phyloP scores from a whole-genome alignment of 1,140 invertebrate genomes.

The Drosophila biarmipes region DNA sequence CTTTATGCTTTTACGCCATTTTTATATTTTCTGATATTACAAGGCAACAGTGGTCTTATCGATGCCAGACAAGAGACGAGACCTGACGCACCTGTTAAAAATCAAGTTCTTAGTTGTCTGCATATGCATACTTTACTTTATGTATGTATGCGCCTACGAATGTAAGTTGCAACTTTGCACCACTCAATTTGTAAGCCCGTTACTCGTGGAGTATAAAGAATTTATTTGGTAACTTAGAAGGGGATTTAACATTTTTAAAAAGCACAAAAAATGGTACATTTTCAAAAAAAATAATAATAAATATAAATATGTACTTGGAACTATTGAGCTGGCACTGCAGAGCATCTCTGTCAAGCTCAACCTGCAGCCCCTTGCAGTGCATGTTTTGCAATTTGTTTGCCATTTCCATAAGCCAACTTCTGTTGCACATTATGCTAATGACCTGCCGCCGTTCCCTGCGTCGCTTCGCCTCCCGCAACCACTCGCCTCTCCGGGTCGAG shows the following conservation, averaged over 20 bases:
- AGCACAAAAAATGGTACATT: too few species aligned
- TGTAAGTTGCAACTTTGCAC: conserved; percentile 1
- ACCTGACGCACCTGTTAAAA: conserved; percentile 73
- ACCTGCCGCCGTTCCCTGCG: conserved; percentile 48
- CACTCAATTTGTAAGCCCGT: not conserved
- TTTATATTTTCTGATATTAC: conserved; percentile 31
- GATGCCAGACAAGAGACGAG: conserved; percentile 46
- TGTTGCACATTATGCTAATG: conserved; percentile 80
- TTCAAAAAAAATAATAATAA: too few species aligned
- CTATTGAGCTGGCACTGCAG: not conserved
- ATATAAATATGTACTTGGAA: too few species aligned
- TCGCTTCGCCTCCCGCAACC: conserved; percentile 22
- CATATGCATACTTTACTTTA: not conserved
- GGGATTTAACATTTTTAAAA: too few species aligned
- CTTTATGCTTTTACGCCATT: conserved; percentile 5
- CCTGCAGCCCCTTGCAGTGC: conserved; percentile 51
- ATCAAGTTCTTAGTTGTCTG: conserved; percentile 70
- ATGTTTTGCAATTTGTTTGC: conserved; percentile 71
- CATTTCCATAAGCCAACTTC: conserved; percentile 71
- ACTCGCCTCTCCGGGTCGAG: conserved; percentile 43
- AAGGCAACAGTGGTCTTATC: conserved; percentile 41
- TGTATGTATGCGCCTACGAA: not conserved
- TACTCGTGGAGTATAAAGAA: too few species aligned
- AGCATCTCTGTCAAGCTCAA: conserved; percentile 18
- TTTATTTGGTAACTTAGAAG: too few species aligned